Evolutionary conservation across 2,888 invertebrate species (phyloP), one percentile per base, ranked within the genome.

Genomic region (Nebria salina): DNA sequence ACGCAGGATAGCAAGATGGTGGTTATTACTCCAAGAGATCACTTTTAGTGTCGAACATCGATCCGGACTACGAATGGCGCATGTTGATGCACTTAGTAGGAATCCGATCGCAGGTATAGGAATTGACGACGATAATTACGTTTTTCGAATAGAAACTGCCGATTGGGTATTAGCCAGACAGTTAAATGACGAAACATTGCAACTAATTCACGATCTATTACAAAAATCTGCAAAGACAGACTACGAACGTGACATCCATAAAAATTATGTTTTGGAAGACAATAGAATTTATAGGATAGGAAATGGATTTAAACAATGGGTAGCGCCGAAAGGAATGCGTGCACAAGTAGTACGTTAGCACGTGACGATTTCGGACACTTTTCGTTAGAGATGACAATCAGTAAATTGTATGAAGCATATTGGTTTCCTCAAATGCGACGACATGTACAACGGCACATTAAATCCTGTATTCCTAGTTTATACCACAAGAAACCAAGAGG

Each of bases 301-400:
- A 4, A 68, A 20, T 9, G 68, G 26, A 15, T 13, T 13, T 9
- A 68, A 25, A 68, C 15, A 26, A 68, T 68, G 68, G 15, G 68
- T 68, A 25, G 68, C 5, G 15, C 68, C 20, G 25, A 9, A 11
- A 68, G 85, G 86, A 0, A 87, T 87, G 8, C 87, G 87, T 1
- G 83, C 83, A 82, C 85, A 86, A 76, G 84, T 88, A 25, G 85
- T 86, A 42, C 84, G 84, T 7, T 83, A 54, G 87, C 86, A 74
- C 89, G 89, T 76, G 88, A 89, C 74, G 87, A 88, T 13, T 82
- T 86, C 9, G 87, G 88, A 8, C 88, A 89, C 82, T 86, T 88
- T 81, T 87, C 85, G 2, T 34, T 85, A 1, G 86, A 87, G 3
- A 87, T 87, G 76, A 88, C 87, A 0, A 15, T 87, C 1, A 83